A percentile compares a stretch with the other conserved stretches of the same genome.
phyloP scores from a whole-genome alignment of 2,888 invertebrate species.

The Tachina grossa region DNA sequence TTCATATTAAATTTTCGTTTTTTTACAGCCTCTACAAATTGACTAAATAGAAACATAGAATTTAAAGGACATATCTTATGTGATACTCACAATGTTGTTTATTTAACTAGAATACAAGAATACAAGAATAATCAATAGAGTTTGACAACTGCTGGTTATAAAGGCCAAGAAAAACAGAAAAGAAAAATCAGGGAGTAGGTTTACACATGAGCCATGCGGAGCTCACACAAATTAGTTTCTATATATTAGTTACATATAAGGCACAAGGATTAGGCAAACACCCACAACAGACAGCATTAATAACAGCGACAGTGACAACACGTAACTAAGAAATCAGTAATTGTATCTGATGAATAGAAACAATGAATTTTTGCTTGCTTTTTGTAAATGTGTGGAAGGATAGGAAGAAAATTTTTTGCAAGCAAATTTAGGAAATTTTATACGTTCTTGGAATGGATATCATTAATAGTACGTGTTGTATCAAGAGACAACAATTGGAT shows the following conservation, averaged over 20 bases:
- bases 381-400: neutral
- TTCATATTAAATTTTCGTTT: neutral
- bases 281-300: neutral
- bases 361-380: neutral
- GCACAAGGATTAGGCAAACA: constrained; percentile 45
- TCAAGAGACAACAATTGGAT: too few relatives aligned
- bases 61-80: constrained; percentile 15
- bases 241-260: constrained; percentile 38
- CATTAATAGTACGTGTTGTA: too few relatives aligned
- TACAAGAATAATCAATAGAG: constrained; percentile 12
- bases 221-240: constrained; percentile 1
- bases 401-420: too few relatives aligned
- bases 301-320: neutral
- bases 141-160: constrained; percentile 19
- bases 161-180: neutral
- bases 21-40: constrained; percentile 18
- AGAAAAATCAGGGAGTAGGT: too few relatives aligned
- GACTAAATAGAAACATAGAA: constrained; percentile 31
- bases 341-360: neutral
- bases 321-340: neutral
- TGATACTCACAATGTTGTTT: neutral
- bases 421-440: too few relatives aligned
- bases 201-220: neutral
- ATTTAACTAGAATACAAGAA: neutral
- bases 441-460: too few relatives aligned